Conservation (phyloP, 2,888 invertebrate genomes). For the Plebejus anna region DNA sequence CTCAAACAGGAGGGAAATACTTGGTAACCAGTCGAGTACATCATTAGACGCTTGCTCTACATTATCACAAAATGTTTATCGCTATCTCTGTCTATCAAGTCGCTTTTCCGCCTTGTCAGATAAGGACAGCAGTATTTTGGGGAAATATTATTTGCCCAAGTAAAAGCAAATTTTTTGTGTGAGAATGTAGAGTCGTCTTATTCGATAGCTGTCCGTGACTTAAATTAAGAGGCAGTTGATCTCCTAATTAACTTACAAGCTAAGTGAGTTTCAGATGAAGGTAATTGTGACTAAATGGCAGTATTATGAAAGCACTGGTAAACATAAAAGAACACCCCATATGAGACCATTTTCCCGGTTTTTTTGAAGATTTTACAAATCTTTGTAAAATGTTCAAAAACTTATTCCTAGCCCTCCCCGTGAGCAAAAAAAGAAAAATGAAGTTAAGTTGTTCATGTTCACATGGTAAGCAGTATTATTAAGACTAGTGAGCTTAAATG, state of each 20-base stretch:
- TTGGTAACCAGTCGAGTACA: constrained; percentile 20
- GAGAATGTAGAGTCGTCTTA: neutral
- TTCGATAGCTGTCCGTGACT: neutral
- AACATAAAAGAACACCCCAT: neutral
- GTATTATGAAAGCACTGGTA: constrained; percentile 1
- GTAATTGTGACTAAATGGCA: constrained; percentile 12
- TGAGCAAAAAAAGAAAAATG: neutral
- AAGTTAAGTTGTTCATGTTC: constrained; percentile 34
- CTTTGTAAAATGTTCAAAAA: constrained; percentile 18
- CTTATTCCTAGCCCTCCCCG: neutral
- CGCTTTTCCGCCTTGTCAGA: too few relatives aligned
- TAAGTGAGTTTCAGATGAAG: neutral
- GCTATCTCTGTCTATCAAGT: neutral
- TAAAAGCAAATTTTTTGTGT: neutral
- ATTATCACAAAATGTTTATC: neutral
- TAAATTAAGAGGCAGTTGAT: neutral
- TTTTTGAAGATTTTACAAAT: constrained; percentile 19
- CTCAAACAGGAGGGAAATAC: constrained; percentile 12
- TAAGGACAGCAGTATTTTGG: neutral
- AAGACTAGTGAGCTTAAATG: constrained; percentile 70
- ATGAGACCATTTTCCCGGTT: neutral
- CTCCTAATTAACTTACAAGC: constrained; percentile 5
- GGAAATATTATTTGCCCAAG: too few relatives aligned
- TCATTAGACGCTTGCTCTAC: neutral
- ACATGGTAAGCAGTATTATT: constrained; percentile 42